A percentile compares a stretch with the other conserved stretches of the same genome.
phyloP scores from a whole-genome alignment of 2,113 vertebrate genomes.

The Alethe castanea region DNA sequence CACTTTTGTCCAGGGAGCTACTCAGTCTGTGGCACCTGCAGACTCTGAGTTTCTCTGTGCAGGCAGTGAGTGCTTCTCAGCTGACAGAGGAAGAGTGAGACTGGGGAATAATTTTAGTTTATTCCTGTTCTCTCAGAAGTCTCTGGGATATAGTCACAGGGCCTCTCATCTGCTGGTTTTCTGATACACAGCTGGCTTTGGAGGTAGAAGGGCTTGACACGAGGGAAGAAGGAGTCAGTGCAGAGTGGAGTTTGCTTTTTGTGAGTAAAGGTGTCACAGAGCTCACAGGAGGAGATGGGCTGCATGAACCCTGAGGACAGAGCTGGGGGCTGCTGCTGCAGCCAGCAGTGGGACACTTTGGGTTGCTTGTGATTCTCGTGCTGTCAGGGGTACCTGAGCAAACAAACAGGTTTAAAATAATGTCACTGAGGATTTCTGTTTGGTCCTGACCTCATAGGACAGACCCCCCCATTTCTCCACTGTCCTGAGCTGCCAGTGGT shows the following conservation, averaged over 20 bases:
- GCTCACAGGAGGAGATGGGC: not conserved
- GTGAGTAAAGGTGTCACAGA: not conserved
- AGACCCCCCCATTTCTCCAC: not conserved
- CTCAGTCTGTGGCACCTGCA: too few species aligned
- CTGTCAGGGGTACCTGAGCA: not conserved
- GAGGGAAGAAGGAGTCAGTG: not conserved
- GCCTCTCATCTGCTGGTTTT: not conserved
- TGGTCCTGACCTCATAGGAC: not conserved
- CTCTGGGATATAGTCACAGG: not conserved
- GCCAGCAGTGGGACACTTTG: not conserved
- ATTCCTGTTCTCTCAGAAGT: not conserved
- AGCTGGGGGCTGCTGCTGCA: not conserved
- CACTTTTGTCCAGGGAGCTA: not conserved
- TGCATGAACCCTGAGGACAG: not conserved
- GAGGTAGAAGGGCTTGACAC: not conserved
- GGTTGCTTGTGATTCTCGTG: accelerated
- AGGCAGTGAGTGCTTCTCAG: not conserved
- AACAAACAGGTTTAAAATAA: not conserved
- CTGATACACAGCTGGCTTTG: not conserved
- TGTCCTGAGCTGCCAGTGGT: not conserved
- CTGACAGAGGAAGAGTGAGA: not conserved
- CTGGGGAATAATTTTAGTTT: not conserved
- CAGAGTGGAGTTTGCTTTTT: not conserved
- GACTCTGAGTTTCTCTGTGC: not conserved
- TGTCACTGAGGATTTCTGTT: not conserved